phyloP scores from a whole-genome alignment of 2,797 vertebrate genomes.

The Gallinago stenura region DNA sequence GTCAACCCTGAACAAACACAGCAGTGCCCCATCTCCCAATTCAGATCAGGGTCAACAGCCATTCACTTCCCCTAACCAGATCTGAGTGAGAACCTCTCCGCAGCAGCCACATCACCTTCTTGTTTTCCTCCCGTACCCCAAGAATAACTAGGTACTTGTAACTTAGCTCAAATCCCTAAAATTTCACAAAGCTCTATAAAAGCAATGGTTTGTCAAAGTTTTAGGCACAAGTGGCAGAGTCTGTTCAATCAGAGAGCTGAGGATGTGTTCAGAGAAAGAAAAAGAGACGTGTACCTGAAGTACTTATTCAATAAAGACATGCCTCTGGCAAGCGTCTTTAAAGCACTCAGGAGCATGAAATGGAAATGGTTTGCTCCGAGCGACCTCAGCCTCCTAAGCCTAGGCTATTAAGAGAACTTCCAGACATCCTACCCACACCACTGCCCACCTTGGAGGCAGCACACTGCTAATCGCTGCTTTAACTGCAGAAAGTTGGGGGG shows the following conservation, averaged over 20 bases:
- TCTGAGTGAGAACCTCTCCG: not conserved
- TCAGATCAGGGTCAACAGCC: constrained; percentile 1
- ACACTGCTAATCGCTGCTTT: not conserved
- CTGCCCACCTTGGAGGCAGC: not conserved
- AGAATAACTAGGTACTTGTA: not conserved
- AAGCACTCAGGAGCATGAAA: not conserved
- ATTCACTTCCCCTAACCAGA: not conserved
- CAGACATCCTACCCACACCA: not conserved
- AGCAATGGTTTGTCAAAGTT: not conserved
- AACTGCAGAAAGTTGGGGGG: not conserved
- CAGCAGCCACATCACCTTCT: not conserved
- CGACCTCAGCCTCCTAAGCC: not conserved
- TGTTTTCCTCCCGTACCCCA: not conserved
- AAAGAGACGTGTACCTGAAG: not conserved
- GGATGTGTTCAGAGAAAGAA: not conserved
- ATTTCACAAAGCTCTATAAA: not conserved
- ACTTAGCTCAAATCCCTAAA: not conserved
- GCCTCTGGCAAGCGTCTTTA: not conserved
- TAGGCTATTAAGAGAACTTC: not conserved
- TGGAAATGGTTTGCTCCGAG: not conserved
- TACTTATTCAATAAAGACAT: not conserved
- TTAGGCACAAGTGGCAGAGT: not conserved
- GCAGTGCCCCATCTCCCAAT: not conserved
- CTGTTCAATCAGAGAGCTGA: not conserved
- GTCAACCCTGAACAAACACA: constrained; percentile 2